A percentile compares a stretch with the other conserved stretches of the same genome.
Conservation (phyloP, 1,140 invertebrate species). For the Globodera ellingtonae region DNA sequence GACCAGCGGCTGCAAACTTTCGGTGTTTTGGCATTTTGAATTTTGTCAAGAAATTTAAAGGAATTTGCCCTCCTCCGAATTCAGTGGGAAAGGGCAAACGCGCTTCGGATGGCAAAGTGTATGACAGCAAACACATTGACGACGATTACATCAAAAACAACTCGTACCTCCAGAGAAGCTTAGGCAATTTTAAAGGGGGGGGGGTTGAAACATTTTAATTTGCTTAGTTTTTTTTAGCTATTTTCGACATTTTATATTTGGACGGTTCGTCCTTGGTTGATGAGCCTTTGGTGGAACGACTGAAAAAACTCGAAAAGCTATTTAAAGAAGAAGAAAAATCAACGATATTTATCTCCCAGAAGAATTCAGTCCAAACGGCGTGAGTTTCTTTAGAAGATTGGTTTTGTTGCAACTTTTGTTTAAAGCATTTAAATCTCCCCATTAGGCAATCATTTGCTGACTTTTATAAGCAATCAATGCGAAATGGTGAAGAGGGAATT, state of each 20-base stretch:
- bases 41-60: neutral
- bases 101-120: constrained; percentile 44
- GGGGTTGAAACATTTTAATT: neutral
- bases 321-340: constrained; percentile 25
- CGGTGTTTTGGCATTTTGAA: constrained; percentile 31
- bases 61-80: neutral
- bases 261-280: constrained; percentile 30
- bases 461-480: constrained; percentile 48
- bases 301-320: constrained; percentile 17
- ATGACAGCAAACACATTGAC: constrained; percentile 49
- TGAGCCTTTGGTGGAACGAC: neutral
- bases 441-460: constrained; percentile 42
- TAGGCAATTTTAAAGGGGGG: constrained; percentile 1
- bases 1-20: constrained; percentile 31
- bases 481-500: constrained; percentile 43
- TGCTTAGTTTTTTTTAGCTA: constrained; percentile 11
- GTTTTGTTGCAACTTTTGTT: constrained; percentile 7
- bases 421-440: constrained; percentile 8
- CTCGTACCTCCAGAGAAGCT: constrained; percentile 22
- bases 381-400: constrained; percentile 24
- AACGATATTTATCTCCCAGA: constrained; percentile 35
- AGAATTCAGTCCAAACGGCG: constrained; percentile 26
- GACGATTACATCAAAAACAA: constrained; percentile 34
- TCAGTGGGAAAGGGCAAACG: constrained; percentile 52
- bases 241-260: constrained; percentile 42